Evolutionary conservation across 1,140 invertebrate genomes (phyloP).

Genomic region (Trinorchestia longiramus): DNA sequence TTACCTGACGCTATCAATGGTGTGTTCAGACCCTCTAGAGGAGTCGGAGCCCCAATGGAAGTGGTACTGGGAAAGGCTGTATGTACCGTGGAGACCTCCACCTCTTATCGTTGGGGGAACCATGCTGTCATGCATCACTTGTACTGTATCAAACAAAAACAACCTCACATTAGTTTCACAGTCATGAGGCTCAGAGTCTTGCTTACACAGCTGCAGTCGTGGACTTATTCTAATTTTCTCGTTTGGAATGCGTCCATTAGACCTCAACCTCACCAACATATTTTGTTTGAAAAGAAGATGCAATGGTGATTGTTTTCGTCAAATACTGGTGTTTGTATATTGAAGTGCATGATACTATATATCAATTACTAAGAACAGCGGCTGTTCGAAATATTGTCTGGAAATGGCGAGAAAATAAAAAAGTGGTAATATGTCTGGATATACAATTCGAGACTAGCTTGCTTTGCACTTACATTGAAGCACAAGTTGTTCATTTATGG

Average conservation of each 20-base stretch:
- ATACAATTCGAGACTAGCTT: too few relatives aligned
- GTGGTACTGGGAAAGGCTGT: conserved; percentile 72
- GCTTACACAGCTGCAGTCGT: not conserved
- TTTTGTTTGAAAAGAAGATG: not conserved
- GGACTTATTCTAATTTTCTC: not conserved
- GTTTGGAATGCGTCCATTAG: not conserved
- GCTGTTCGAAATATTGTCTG: not conserved
- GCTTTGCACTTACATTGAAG: too few relatives aligned
- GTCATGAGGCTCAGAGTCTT: not conserved
- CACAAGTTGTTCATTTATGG: too few relatives aligned
- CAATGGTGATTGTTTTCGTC: too few relatives aligned
- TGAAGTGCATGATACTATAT: not conserved
- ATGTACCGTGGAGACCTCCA: conserved; percentile 70
- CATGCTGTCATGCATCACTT: conserved; percentile 29
- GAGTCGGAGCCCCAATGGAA: conserved; percentile 73
- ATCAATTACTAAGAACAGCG: not conserved
- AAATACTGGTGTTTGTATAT: not conserved
- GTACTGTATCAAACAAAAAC: not conserved
- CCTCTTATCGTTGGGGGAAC: conserved; percentile 61
- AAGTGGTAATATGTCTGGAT: too few relatives aligned
- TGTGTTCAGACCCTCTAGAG: conserved; percentile 73
- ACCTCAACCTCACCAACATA: not conserved
- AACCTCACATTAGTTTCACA: not conserved
- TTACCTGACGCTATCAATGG: conserved; percentile 70
- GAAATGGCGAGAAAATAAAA: not conserved